phyloP scores from a whole-genome alignment of 1,140 invertebrate genomes.

The Lucilia cuprina region DNA sequence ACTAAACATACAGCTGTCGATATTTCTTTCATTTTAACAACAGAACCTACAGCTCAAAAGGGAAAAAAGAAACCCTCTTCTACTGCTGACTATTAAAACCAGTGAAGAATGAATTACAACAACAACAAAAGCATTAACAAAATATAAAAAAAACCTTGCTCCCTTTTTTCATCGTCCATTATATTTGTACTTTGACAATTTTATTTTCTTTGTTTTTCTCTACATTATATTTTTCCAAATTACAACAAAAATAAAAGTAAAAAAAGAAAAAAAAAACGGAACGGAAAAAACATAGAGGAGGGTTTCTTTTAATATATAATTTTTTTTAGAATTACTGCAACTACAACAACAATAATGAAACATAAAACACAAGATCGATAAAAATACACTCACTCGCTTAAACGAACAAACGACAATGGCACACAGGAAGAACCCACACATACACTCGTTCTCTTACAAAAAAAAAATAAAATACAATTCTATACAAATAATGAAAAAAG shows the following conservation, averaged over 20 bases:
- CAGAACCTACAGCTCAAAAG: conserved; percentile 3
- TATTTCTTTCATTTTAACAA: not conserved
- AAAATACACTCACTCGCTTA: not conserved
- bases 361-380: conserved; percentile 14
- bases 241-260: not conserved
- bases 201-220: not conserved
- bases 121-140: not conserved
- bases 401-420: not conserved
- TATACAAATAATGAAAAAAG: not conserved
- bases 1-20: conserved; percentile 7
- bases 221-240: not conserved
- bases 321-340: too few species aligned
- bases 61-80: conserved; percentile 7
- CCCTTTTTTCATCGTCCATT: not conserved
- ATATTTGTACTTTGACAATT: not conserved
- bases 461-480: too few species aligned
- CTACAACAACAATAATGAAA: not conserved
- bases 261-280: too few species aligned
- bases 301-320: not conserved
- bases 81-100: not conserved
- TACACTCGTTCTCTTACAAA: not conserved
- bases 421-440: conserved; percentile 14
- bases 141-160: not conserved
- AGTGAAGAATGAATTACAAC: not conserved
- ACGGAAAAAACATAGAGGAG: not conserved